A percentile compares a stretch with the other conserved stretches of the same genome.
phyloP scores from a whole-genome alignment of 2,113 vertebrate genomes.

The Mystacornis crossleyi region DNA sequence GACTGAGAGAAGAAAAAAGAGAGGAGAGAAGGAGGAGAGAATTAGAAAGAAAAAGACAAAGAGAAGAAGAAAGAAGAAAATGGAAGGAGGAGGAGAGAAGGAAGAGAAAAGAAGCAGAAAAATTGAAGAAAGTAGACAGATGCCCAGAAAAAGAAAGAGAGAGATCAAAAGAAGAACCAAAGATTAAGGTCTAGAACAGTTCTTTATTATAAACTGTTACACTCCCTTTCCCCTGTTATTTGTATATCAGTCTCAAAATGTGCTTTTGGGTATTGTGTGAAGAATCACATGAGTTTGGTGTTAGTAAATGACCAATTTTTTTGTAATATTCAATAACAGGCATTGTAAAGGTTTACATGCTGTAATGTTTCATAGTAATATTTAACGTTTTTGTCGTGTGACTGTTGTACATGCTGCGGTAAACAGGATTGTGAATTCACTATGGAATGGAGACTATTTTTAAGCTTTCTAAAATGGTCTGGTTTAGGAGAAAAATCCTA shows the following conservation, averaged over 20 bases:
- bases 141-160: slow-evolving; percentile 88
- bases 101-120: slow-evolving; percentile 95
- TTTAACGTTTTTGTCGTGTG: slow-evolving; percentile 36
- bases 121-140: slow-evolving; percentile 88
- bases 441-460: slow-evolving; percentile 47
- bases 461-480: slow-evolving; percentile 30
- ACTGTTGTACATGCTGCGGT: slow-evolving; percentile 44
- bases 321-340: slow-evolving; percentile 24
- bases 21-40: slow-evolving; percentile 94
- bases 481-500: slow-evolving; percentile 44
- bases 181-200: slow-evolving; percentile 90
- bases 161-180: slow-evolving; percentile 93
- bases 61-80: slow-evolving; percentile 96
- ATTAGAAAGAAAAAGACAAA: slow-evolving; percentile 92
- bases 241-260: slow-evolving; percentile 57
- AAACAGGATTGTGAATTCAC: slow-evolving; percentile 25
- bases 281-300: slow-evolving; percentile 37
- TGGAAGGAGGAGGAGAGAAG: slow-evolving; percentile 96
- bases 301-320: slow-evolving; percentile 22
- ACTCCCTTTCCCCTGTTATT: slow-evolving; percentile 27
- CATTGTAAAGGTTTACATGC: slow-evolving; percentile 46
- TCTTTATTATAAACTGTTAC: slow-evolving; percentile 65
- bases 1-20: slow-evolving; percentile 95
- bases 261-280: slow-evolving; percentile 32
- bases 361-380: slow-evolving; percentile 39